Evolutionary conservation across 1,140 invertebrate genomes (phyloP).

Genomic region (Parapsyche elsis): DNA sequence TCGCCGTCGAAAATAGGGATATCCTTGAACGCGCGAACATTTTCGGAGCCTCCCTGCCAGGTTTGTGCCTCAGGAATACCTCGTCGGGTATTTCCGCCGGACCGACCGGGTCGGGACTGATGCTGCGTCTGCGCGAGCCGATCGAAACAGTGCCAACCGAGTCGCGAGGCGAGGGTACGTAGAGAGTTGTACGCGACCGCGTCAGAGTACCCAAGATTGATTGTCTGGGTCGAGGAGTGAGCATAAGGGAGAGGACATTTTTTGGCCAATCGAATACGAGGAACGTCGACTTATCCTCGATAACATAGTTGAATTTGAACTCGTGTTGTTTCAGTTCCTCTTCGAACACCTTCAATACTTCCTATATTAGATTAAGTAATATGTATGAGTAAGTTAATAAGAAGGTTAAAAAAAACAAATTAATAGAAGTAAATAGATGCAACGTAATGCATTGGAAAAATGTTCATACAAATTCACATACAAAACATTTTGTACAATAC

Average conservation of each 20-base stretch:
- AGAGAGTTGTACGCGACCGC: slow-evolving; percentile 67
- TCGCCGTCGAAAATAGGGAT: slow-evolving; percentile 12
- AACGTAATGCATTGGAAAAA: too few species aligned
- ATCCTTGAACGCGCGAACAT: neutral
- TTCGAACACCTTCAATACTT: slow-evolving; percentile 60
- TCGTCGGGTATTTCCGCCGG: slow-evolving; percentile 31
- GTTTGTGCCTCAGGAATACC: slow-evolving; percentile 30
- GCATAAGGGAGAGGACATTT: slow-evolving; percentile 66
- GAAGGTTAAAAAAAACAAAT: slow-evolving; percentile 9
- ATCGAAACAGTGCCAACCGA: neutral
- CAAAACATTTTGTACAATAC: too few species aligned
- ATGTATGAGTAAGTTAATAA: slow-evolving; percentile 32
- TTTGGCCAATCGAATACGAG: slow-evolving; percentile 65
- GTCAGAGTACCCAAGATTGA: slow-evolving; percentile 68
- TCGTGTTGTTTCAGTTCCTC: slow-evolving; percentile 67
- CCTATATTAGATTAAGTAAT: slow-evolving; percentile 58
- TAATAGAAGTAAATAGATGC: too few species aligned
- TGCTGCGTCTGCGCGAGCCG: slow-evolving; percentile 24
- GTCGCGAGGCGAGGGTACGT: slow-evolving; percentile 25
- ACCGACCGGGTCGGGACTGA: slow-evolving; percentile 8
- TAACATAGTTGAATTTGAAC: slow-evolving; percentile 63
- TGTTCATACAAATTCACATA: too few species aligned
- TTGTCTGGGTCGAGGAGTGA: slow-evolving; percentile 64
- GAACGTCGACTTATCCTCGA: slow-evolving; percentile 62
- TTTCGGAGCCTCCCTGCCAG: slow-evolving; percentile 4